A percentile compares a stretch with the other conserved stretches of the same genome.
phyloP scores from a whole-genome alignment of 2,797 vertebrate species.

The Tachyglossus aculeatus region DNA sequence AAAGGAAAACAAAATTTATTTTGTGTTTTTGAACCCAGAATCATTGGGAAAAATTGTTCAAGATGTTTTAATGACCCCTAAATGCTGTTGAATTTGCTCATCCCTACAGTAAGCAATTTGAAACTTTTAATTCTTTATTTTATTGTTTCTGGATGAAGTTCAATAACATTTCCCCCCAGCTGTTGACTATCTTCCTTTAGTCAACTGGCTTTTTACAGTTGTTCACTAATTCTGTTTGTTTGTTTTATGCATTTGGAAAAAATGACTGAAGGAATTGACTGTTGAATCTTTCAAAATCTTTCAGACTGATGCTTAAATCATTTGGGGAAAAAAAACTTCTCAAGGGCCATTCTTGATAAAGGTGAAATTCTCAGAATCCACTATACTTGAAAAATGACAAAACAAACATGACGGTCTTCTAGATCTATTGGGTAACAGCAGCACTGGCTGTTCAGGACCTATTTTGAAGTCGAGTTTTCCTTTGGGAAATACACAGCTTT shows the following conservation, averaged over 20 bases:
- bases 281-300: conserved; percentile 41
- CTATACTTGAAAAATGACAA: not conserved
- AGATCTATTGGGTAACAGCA: not conserved
- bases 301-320: conserved; percentile 13
- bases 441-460: too few species aligned
- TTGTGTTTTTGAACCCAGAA: conserved; percentile 40
- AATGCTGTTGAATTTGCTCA: conserved; percentile 28
- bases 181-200: conserved; percentile 40
- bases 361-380: not conserved
- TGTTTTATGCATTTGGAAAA: conserved; percentile 22
- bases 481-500: not conserved
- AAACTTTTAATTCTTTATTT: conserved; percentile 47
- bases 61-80: conserved; percentile 49
- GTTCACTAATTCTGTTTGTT: conserved; percentile 29
- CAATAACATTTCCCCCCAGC: conserved; percentile 56
- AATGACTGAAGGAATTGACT: not conserved
- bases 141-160: conserved; percentile 58
- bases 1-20: conserved; percentile 33
- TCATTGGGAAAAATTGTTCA: conserved; percentile 51
- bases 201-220: conserved; percentile 16
- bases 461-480: conserved; percentile 18
- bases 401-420: not conserved
- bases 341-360: conserved; percentile 4
- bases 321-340: not conserved
- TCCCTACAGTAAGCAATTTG: conserved; percentile 21